phyloP scores from a whole-genome alignment of 1,140 invertebrate genomes.

The Trichonephila clavata region DNA sequence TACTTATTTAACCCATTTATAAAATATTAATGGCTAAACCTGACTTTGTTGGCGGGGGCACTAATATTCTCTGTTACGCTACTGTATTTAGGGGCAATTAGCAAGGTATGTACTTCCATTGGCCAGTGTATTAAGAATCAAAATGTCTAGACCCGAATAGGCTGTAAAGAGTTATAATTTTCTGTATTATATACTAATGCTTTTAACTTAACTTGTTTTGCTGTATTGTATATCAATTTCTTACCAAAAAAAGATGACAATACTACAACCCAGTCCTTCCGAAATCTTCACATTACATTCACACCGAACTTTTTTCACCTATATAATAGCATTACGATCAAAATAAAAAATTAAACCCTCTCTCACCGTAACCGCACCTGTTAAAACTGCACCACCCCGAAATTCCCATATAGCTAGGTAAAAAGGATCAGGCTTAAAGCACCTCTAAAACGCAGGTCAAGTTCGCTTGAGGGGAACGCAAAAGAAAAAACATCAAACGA shows the following conservation, averaged over 20 bases:
- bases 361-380: slow-evolving; percentile 44
- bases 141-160: no score
- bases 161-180: no score
- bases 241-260: neutral
- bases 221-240: neutral
- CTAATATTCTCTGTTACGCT: no score
- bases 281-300: neutral
- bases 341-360: slow-evolving; percentile 31
- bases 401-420: slow-evolving; percentile 45
- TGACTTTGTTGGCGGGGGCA: no score
- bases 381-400: neutral
- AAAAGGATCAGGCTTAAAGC: neutral
- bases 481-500: neutral
- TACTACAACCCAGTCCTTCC: neutral
- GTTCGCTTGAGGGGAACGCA: slow-evolving; percentile 16
- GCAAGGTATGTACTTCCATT: no score
- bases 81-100: no score
- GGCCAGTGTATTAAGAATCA: no score
- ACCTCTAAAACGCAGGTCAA: neutral
- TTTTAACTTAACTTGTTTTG: neutral
- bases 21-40: no score
- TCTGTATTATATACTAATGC: no score
- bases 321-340: neutral
- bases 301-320: neutral
- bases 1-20: no score